Percentiles rank a stretch among this genome's conserved stretches.
Evolutionary conservation across 2,113 vertebrate genomes (phyloP).

Genomic region (Serinus canaria): DNA sequence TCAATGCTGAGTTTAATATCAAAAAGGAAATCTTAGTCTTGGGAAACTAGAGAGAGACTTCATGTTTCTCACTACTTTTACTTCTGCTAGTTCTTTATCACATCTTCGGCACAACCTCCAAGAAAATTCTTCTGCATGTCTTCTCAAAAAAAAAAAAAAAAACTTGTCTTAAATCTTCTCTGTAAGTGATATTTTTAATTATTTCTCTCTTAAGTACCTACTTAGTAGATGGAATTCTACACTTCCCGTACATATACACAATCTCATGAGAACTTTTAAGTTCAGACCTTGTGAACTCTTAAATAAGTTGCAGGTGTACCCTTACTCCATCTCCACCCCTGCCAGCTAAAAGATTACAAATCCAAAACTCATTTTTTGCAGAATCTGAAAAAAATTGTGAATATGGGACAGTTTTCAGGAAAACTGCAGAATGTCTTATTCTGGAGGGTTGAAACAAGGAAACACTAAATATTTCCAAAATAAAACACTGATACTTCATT

Average conservation of each 20-base stretch:
- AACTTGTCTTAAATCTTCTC: not conserved
- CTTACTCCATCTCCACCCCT: not conserved
- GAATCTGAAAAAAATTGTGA: not conserved
- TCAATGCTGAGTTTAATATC: not conserved
- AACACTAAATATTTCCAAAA: not conserved
- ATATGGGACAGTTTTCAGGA: not conserved
- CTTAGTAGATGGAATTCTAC: not conserved
- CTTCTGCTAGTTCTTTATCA: not conserved
- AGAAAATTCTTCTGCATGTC: not conserved
- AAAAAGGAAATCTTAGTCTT: not conserved
- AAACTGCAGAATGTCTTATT: not conserved
- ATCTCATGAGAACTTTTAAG: not conserved
- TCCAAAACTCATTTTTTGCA: not conserved
- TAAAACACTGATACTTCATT: not conserved
- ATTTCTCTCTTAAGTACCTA: not conserved
- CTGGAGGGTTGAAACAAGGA: not conserved
- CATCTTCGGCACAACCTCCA: not conserved
- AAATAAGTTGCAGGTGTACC: not conserved
- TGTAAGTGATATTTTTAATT: not conserved
- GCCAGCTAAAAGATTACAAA: not conserved
- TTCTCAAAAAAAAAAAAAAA: not conserved
- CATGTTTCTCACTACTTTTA: not conserved
- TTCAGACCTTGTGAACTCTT: not conserved
- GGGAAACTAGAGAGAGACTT: not conserved
- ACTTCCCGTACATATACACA: not conserved